These are phyloP conservation scores for Colistium nudipinnis DNA, from an alignment of 2,113 vertebrate genomes.

Conservation along the genomic window DNA sequence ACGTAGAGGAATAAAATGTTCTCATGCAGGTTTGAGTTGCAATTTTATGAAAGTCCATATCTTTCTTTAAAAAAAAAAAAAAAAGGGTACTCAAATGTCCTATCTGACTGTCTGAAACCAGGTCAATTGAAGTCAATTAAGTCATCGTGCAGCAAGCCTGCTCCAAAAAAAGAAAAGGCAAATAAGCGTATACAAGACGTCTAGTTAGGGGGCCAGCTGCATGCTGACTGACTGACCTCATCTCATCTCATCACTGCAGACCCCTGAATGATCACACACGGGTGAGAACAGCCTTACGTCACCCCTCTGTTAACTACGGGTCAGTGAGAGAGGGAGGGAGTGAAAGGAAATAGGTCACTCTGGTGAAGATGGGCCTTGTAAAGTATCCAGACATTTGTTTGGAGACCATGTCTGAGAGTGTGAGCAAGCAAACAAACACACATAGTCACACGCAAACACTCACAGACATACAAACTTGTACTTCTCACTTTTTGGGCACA, in stretches of 20 bases:
- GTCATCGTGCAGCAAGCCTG: constrained; percentile 22
- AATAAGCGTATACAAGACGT: constrained; percentile 61
- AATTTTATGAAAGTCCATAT: not conserved
- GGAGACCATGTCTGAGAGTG: not conserved
- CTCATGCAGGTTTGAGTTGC: not conserved
- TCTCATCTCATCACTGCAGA: constrained; percentile 68
- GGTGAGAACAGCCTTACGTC: constrained; percentile 69
- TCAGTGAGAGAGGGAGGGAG: constrained; percentile 26
- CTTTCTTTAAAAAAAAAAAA: not conserved
- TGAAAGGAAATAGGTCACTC: constrained; percentile 66
- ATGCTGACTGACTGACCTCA: constrained; percentile 68
- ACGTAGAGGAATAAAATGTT: not conserved
- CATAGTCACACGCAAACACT: not conserved
- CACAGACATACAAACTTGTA: not conserved
- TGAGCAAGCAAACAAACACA: constrained; percentile 12
- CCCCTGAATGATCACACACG: constrained; percentile 62
- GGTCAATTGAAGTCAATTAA: constrained; percentile 56
- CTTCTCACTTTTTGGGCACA: too few species aligned
- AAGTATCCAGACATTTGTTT: constrained; percentile 55
- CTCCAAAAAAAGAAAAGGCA: constrained; percentile 45
- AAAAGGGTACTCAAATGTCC: not conserved
- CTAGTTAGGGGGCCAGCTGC: constrained; percentile 59
- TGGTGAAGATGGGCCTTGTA: constrained; percentile 47
- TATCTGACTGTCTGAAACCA: constrained; percentile 27
- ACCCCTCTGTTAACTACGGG: constrained; percentile 45